Evolutionary conservation across 2,888 invertebrate species (phyloP).

Genomic region (Phaedon cochleariae): DNA sequence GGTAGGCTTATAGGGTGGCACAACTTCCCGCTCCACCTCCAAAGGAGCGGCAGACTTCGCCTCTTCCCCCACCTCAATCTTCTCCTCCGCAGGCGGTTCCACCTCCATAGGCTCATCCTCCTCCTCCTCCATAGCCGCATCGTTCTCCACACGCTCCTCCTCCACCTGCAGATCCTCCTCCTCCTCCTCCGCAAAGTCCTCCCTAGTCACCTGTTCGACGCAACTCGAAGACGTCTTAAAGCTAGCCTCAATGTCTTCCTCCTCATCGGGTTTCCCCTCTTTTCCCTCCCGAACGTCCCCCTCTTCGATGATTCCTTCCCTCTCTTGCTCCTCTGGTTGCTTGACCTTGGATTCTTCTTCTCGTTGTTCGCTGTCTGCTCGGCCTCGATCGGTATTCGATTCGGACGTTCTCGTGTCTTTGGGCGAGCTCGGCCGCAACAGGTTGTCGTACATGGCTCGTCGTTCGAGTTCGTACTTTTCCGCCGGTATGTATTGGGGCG

Average conservation of each 20-base stretch:
- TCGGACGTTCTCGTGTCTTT: constrained; percentile 30
- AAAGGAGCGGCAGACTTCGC: too few species aligned
- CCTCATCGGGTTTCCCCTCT: too few species aligned
- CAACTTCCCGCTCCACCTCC: neutral
- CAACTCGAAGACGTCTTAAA: too few species aligned
- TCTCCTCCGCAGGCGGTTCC: neutral
- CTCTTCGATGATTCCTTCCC: too few species aligned
- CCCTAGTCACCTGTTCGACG: constrained; percentile 44
- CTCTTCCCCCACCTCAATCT: neutral
- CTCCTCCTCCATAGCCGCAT: constrained; percentile 17
- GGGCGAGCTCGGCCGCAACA: constrained; percentile 56
- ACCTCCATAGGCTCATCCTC: constrained; percentile 14
- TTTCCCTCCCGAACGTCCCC: too few species aligned
- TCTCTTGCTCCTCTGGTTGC: too few species aligned
- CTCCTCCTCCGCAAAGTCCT: constrained; percentile 2
- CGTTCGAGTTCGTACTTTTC: constrained; percentile 63
- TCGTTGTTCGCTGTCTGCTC: too few species aligned
- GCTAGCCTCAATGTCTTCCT: too few species aligned
- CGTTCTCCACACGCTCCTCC: constrained; percentile 34
- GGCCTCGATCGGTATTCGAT: constrained; percentile 16
- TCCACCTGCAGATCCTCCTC: constrained; percentile 10
- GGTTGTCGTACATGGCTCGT: constrained; percentile 61
- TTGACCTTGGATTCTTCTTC: neutral
- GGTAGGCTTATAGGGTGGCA: neutral
- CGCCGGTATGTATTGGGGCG: constrained; percentile 62